Conservation (phyloP, 2,113 vertebrate genomes). For the Brachyistius frenatus region DNA sequence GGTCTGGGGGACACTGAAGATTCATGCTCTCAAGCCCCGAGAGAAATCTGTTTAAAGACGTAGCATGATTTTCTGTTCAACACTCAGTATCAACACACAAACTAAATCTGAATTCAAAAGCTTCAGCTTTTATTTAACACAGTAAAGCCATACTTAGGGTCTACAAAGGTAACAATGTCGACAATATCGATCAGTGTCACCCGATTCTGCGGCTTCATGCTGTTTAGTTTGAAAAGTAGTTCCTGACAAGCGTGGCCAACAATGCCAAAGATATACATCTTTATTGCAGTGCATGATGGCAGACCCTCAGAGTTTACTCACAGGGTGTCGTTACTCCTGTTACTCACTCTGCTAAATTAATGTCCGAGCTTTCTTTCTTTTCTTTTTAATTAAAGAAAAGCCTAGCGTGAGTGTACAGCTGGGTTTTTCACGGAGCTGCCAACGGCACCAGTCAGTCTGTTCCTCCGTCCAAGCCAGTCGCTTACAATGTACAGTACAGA, state of each 20-base stretch:
- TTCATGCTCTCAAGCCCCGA: not conserved
- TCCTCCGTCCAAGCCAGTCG: constrained; percentile 14
- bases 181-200: not conserved
- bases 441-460: constrained; percentile 1
- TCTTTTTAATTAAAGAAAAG: not conserved
- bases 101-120: not conserved
- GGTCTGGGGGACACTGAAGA: not conserved
- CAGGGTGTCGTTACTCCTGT: not conserved
- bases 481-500: not conserved
- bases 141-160: not conserved
- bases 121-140: not conserved
- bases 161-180: not conserved
- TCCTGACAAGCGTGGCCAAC: not conserved
- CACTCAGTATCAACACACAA: not conserved
- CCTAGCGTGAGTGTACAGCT: constrained; percentile 21
- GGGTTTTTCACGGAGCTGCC: constrained; percentile 29
- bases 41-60: not conserved
- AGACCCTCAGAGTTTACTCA: not conserved
- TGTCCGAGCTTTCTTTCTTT: too few relatives aligned
- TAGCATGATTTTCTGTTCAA: not conserved
- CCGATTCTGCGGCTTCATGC: not conserved
- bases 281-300: not conserved
- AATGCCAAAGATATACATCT: not conserved
- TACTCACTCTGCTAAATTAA: too few relatives aligned
- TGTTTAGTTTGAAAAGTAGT: not conserved